A percentile compares a stretch with the other conserved stretches of the same genome.
Evolutionary conservation across 2,888 invertebrate genomes (phyloP).

Genomic region (Drosophila subquinaria): DNA sequence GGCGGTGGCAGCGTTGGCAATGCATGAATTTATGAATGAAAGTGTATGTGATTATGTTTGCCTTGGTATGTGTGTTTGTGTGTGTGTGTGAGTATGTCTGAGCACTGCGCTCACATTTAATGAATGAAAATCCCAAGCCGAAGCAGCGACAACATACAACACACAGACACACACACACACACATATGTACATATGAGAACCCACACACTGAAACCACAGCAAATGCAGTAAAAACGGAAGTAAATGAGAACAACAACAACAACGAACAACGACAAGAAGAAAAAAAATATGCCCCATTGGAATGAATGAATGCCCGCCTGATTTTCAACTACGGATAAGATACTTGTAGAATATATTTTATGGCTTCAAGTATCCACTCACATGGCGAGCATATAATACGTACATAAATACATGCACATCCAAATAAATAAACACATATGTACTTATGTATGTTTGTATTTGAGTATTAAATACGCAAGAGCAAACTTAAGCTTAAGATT

Average conservation of each 20-base stretch:
- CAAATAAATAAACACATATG: neutral
- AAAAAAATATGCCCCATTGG: constrained; percentile 46
- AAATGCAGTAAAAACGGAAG: constrained; percentile 74
- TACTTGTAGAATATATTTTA: constrained; percentile 58
- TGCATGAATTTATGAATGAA: constrained; percentile 79
- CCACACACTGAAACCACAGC: constrained; percentile 43
- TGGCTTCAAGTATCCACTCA: constrained; percentile 55
- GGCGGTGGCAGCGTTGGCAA: constrained; percentile 21
- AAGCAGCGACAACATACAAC: constrained; percentile 55
- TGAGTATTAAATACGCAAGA: neutral
- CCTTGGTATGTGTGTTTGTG: constrained; percentile 31
- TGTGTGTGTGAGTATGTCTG: constrained; percentile 44
- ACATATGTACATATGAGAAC: constrained; percentile 12
- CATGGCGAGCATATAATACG: constrained; percentile 8
- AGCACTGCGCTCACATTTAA: constrained; percentile 67
- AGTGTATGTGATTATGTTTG: constrained; percentile 50
- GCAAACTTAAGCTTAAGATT: constrained; percentile 15
- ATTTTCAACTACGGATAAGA: constrained; percentile 75
- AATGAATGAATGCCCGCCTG: constrained; percentile 70
- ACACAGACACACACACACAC: constrained; percentile 34
- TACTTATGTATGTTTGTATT: neutral
- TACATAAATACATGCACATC: neutral
- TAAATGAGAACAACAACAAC: constrained; percentile 61
- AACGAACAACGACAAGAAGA: constrained; percentile 43
- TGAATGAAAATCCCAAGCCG: constrained; percentile 76